Evolutionary conservation across 1,140 invertebrate genomes (phyloP), one percentile per base, ranked within the genome.

Genomic region (Catajapyx aquilonaris): DNA sequence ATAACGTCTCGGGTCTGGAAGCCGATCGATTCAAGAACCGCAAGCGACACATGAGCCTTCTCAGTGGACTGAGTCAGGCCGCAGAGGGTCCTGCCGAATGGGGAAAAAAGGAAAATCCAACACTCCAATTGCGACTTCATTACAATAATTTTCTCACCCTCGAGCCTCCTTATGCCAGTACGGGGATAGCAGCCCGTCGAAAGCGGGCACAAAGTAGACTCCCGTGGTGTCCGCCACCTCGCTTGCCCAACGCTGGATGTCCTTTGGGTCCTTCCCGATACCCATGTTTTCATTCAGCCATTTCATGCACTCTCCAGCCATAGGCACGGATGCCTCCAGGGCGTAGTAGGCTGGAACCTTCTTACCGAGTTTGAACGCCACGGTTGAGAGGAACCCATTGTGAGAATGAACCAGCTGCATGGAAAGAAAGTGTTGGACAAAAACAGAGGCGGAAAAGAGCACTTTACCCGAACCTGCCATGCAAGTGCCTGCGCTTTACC

Each of bases 31-130:
- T 97, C 90, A 10, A 97, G 57, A 0, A 85, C 80, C 1, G 94
- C 93, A 50, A 90, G 63, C 20, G 87, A 79, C 39, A 98, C 81
- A 52, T 98, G 93, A 44, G 78, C 75, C 52, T 86, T 86, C 0
- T 73, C 87, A 1, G 88, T 86, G 51, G 81, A 91, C 41, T 90
- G 84, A 17, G 90, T 95, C 13, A 98, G 56, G 1, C 94, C 94
- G 52, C 88, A 91, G 46, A 97, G 86, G 17, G 86, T 76, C 41
- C 81, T 86, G 43, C 3, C 60, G 62, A 33, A 41, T 41, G 42
- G n/a, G n/a, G n/a, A n/a, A n/a, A n/a, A n/a, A n/a, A n/a, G n/a
- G n/a, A n/a, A n/a, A n/a, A n/a, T n/a, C n/a, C n/a, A n/a, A n/a
- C n/a, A n/a, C n/a, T n/a, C n/a, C n/a, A n/a, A n/a, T n/a, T n/a